Percentiles rank a stretch among this genome's conserved stretches.
phyloP scores from a whole-genome alignment of 2,888 invertebrate genomes.

The Rotaria socialis region DNA sequence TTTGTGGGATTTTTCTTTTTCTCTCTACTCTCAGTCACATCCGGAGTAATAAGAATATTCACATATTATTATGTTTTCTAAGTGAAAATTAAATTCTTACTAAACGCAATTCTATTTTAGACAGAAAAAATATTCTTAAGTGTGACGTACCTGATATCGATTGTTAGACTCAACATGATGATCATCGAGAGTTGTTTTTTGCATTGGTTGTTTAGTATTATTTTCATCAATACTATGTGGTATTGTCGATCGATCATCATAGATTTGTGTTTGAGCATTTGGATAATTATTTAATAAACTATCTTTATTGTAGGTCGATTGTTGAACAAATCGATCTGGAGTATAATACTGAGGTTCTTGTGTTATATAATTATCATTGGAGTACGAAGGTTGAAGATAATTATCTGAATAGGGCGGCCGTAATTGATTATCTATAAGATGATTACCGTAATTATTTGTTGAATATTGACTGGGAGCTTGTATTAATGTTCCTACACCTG shows the following conservation, averaged over 20 bases:
- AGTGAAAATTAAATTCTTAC: too few relatives aligned
- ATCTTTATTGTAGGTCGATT: not conserved
- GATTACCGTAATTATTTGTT: not conserved
- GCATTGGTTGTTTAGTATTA: not conserved
- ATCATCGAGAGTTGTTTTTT: not conserved
- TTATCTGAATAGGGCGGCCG: not conserved
- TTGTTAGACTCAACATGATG: not conserved
- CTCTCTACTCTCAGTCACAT: not conserved
- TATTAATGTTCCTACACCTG: not conserved
- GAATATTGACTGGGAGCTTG: too few relatives aligned
- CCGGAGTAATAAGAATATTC: too few relatives aligned
- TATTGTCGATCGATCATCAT: not conserved
- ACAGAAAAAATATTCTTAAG: too few relatives aligned
- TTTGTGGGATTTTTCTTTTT: not conserved
- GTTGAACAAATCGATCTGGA: not conserved
- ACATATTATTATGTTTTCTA: too few relatives aligned
- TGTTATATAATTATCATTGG: too few relatives aligned
- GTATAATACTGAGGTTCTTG: not conserved
- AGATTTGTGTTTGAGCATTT: not conserved
- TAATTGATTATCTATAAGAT: not conserved
- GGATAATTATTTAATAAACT: not conserved
- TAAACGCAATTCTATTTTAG: too few relatives aligned
- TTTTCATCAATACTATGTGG: not conserved
- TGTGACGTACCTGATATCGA: too few relatives aligned
- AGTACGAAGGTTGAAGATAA: not conserved